phyloP scores from a whole-genome alignment of 2,113 vertebrate genomes.

The Sebastes fasciatus region DNA sequence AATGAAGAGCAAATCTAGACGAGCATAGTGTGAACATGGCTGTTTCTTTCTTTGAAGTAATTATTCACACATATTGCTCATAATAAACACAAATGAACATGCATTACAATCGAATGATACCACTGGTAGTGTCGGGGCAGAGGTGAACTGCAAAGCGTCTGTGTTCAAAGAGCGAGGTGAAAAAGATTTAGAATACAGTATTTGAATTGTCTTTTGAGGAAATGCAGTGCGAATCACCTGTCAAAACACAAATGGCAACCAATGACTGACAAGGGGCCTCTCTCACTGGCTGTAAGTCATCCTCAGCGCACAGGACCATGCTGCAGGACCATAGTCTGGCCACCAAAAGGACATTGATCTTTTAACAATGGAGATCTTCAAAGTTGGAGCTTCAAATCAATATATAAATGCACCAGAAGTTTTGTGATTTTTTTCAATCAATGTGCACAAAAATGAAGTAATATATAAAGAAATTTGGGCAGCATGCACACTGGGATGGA shows the following conservation, averaged over 20 bases:
- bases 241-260: background rate
- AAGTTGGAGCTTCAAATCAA: constrained; percentile 10
- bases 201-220: background rate
- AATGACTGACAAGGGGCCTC: background rate
- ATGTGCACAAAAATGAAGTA: constrained; percentile 23
- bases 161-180: background rate
- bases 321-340: background rate
- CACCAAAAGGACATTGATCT: background rate
- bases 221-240: background rate
- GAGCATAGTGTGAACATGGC: background rate
- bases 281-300: constrained; percentile 1
- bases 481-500: background rate
- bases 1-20: background rate
- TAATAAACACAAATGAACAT: background rate
- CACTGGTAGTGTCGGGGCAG: background rate
- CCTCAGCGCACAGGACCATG: background rate
- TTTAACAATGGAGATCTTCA: background rate
- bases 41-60: background rate
- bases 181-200: background rate
- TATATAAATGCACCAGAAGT: constrained; percentile 9
- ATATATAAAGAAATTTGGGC: background rate
- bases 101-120: background rate
- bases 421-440: constrained; percentile 37
- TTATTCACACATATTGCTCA: no score
- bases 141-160: background rate